These are phyloP conservation scores for Oreocharis arfaki DNA, from an alignment of 2,113 vertebrate species.

Conservation along the genomic window DNA sequence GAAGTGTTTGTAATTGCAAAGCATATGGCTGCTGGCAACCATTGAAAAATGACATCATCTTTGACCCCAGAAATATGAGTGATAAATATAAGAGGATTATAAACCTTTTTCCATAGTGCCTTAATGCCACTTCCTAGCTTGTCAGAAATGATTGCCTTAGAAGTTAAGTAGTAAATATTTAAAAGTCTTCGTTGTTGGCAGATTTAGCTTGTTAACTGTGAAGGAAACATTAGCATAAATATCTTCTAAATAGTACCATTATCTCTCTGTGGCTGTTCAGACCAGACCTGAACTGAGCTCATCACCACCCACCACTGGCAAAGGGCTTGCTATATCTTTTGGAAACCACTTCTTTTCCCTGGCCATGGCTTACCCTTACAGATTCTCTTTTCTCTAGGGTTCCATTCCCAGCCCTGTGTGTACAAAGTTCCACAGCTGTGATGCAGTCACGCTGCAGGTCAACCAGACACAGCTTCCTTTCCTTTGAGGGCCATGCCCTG, in stretches of 20 bases:
- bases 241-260: neutral
- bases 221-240: slow-evolving; percentile 25
- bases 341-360: neutral
- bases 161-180: slow-evolving; percentile 53
- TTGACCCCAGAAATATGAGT: slow-evolving; percentile 15
- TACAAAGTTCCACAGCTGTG: neutral
- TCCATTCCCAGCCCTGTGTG: neutral
- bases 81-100: slow-evolving; percentile 57
- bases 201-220: slow-evolving; percentile 50
- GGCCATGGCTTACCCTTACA: neutral
- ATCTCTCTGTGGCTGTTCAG: neutral
- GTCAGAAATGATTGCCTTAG: slow-evolving; percentile 52
- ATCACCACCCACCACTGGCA: neutral
- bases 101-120: slow-evolving; percentile 15
- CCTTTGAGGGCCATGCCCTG: accelerated
- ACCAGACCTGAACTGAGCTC: neutral
- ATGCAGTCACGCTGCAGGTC: too few species aligned
- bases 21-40: slow-evolving; percentile 2
- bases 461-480: accelerated
- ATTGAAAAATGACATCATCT: slow-evolving; percentile 50
- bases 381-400: neutral
- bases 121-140: slow-evolving; percentile 46
- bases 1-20: slow-evolving; percentile 20
- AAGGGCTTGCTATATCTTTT: neutral
- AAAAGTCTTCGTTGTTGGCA: slow-evolving; percentile 19